These are phyloP conservation scores for Cyclopterus lumpus DNA, from an alignment of 2,797 vertebrate genomes.

Conservation along the genomic window DNA sequence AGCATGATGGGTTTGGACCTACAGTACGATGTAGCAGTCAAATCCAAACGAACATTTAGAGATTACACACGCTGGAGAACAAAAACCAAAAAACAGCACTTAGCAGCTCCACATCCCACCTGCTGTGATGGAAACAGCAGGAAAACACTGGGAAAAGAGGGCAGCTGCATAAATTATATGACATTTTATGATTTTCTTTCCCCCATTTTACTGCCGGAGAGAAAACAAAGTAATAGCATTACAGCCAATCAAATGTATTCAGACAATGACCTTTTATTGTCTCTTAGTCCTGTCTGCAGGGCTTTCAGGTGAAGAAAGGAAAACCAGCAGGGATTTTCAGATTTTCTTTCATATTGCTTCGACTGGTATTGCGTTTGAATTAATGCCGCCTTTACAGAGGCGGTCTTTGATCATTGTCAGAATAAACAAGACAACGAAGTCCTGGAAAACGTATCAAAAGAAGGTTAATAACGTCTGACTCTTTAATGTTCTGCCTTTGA, in stretches of 20 bases:
- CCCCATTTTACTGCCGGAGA: constrained; percentile 25
- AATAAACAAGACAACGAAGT: not conserved
- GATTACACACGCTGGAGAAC: constrained; percentile 1
- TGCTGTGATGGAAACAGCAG: constrained; percentile 51
- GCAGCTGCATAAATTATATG: constrained; percentile 68
- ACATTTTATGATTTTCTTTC: constrained; percentile 65
- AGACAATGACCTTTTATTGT: constrained; percentile 40
- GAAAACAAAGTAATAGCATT: constrained; percentile 28
- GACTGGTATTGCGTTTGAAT: not conserved
- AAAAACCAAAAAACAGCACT: constrained; percentile 19
- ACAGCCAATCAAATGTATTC: constrained; percentile 33
- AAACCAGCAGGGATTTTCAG: not conserved
- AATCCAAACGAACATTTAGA: constrained; percentile 20
- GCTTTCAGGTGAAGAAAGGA: not conserved
- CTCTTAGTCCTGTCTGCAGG: not conserved
- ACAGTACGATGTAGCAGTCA: not conserved
- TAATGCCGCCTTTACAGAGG: not conserved
- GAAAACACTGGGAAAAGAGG: constrained; percentile 47
- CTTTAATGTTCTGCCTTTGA: not conserved
- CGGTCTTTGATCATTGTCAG: not conserved
- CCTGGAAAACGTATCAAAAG: not conserved
- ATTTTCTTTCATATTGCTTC: not conserved
- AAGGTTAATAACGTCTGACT: not conserved
- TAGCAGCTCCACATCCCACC: constrained; percentile 38
- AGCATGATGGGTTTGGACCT: not conserved